Conservation (phyloP, 2,113 vertebrate species). For the Mola mola region DNA sequence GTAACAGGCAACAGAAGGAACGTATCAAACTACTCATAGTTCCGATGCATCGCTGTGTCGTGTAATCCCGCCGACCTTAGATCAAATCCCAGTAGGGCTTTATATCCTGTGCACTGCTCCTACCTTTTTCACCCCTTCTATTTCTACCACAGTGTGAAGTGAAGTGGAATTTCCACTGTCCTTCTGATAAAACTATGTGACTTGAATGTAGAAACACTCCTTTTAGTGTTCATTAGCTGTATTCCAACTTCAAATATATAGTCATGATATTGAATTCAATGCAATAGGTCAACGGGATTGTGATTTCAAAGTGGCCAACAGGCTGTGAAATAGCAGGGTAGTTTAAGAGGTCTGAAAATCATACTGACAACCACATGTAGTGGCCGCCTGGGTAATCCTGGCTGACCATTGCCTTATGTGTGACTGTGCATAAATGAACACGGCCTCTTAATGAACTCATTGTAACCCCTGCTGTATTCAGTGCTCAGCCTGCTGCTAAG, state of each 20-base stretch:
- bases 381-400: conserved; percentile 75
- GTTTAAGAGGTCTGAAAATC: conserved; percentile 65
- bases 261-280: conserved; percentile 20
- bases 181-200: conserved; percentile 26
- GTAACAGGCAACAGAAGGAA: conserved; percentile 11
- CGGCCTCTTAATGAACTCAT: conserved; percentile 77
- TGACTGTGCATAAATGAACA: conserved; percentile 75
- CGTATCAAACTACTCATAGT: conserved; percentile 26
- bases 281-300: conserved; percentile 11
- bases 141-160: conserved; percentile 44
- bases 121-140: conserved; percentile 12
- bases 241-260: conserved; percentile 23
- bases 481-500: conserved; percentile 43
- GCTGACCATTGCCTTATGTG: conserved; percentile 71
- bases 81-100: conserved; percentile 43
- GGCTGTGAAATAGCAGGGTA: conserved; percentile 29
- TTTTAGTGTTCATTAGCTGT: not conserved
- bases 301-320: conserved; percentile 35
- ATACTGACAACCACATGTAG: conserved; percentile 68
- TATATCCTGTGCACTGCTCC: conserved; percentile 20
- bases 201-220: conserved; percentile 17
- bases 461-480: conserved; percentile 59
- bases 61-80: conserved; percentile 40
- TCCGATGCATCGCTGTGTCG: not conserved
- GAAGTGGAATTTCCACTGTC: conserved; percentile 43